A percentile compares a stretch with the other conserved stretches of the same genome.
These are phyloP conservation scores for Nomada fabriciana DNA, from an alignment of 2,888 invertebrate species.

Conservation along the genomic window DNA sequence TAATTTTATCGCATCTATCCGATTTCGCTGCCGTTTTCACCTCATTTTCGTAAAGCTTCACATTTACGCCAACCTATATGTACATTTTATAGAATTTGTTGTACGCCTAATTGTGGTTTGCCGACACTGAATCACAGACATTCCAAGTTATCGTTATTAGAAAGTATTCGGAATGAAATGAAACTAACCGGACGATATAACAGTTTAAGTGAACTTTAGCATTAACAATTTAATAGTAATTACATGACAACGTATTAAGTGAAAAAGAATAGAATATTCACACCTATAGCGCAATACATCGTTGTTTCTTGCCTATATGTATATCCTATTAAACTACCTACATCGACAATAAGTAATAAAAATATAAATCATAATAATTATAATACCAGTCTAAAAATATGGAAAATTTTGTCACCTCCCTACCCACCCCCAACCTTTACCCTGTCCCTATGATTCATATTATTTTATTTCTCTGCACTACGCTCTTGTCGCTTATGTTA, in stretches of 20 bases:
- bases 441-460: not conserved
- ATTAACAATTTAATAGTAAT: constrained; percentile 7
- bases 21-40: not conserved
- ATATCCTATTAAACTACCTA: constrained; percentile 28
- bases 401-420: constrained; percentile 50
- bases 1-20: not conserved
- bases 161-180: constrained; percentile 39
- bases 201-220: not conserved
- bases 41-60: constrained; percentile 17
- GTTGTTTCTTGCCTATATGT: constrained; percentile 26
- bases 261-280: not conserved
- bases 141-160: constrained; percentile 36
- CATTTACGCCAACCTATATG: constrained; percentile 36
- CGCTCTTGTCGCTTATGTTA: constrained; percentile 17
- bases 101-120: constrained; percentile 31
- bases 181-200: not conserved
- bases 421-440: not conserved
- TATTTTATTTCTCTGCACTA: constrained; percentile 5
- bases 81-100: constrained; percentile 42
- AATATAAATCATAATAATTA: constrained; percentile 60
- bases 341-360: constrained; percentile 51
- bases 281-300: constrained; percentile 9
- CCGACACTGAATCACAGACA: constrained; percentile 51
- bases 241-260: constrained; percentile 13
- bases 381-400: constrained; percentile 67